Evolutionary conservation across 1,140 invertebrate genomes (phyloP).

Genomic region (Heliothis virescens): DNA sequence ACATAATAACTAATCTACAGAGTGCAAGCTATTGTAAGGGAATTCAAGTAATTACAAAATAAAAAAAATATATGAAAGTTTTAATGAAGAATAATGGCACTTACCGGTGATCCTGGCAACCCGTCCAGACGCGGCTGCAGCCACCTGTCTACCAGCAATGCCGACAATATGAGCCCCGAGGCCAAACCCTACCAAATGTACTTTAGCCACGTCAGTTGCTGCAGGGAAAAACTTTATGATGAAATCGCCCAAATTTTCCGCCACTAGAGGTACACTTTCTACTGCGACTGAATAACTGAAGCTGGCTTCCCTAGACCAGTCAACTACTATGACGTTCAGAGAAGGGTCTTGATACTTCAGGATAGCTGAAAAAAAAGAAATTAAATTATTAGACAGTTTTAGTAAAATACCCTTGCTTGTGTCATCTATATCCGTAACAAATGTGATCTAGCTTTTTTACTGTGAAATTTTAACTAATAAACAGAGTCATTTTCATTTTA

Average conservation of each 20-base stretch:
- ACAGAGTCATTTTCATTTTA: too few relatives aligned
- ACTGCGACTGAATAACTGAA: conserved; percentile 59
- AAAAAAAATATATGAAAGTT: too few relatives aligned
- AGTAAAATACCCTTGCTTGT: too few relatives aligned
- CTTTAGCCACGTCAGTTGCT: conserved; percentile 21
- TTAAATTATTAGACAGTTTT: too few relatives aligned
- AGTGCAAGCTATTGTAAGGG: too few relatives aligned
- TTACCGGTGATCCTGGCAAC: conserved; percentile 85
- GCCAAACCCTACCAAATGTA: conserved; percentile 93
- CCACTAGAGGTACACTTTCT: conserved; percentile 62
- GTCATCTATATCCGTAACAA: too few relatives aligned
- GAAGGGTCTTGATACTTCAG: conserved; percentile 41
- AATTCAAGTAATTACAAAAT: too few relatives aligned
- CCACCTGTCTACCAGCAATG: conserved; percentile 89
- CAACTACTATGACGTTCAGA: conserved; percentile 67
- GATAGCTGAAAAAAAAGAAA: conserved; percentile 5
- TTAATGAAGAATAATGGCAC: neutral
- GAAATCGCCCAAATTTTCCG: conserved; percentile 52
- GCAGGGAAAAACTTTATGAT: conserved; percentile 49
- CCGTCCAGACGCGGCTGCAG: conserved; percentile 55
- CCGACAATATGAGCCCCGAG: conserved; percentile 94
- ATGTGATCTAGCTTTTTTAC: too few relatives aligned
- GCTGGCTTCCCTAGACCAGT: conserved; percentile 65
- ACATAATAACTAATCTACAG: too few relatives aligned
- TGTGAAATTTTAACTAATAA: too few relatives aligned